Evolutionary conservation across 1,140 invertebrate species (phyloP).

Genomic region (Drosophila subpulchrella): DNA sequence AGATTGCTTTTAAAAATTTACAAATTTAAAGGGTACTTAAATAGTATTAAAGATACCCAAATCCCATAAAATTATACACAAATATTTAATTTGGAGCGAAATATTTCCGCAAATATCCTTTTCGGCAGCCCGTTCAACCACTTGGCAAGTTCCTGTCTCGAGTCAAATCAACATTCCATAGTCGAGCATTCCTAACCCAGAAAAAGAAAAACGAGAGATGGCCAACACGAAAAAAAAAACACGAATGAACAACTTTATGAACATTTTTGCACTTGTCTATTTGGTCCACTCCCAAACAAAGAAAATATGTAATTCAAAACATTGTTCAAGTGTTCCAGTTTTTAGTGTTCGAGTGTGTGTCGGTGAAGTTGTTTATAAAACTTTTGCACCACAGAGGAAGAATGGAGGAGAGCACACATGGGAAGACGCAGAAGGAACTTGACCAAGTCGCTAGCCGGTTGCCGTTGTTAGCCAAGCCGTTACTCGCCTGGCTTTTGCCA

Average conservation of each 20-base stretch:
- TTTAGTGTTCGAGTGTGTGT: slow-evolving; percentile 40
- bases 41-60: too few species aligned
- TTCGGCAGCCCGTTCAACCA: slow-evolving; percentile 8
- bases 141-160: slow-evolving; percentile 13
- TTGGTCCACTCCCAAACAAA: slow-evolving; percentile 51
- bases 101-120: slow-evolving; percentile 20
- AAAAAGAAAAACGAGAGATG: slow-evolving; percentile 11
- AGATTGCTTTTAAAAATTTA: slow-evolving; percentile 3
- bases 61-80: too few species aligned
- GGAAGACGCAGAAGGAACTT: slow-evolving; percentile 58
- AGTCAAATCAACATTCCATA: slow-evolving; percentile 39
- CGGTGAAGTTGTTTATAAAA: slow-evolving; percentile 75
- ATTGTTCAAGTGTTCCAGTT: slow-evolving; percentile 76
- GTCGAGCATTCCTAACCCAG: slow-evolving; percentile 25
- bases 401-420: slow-evolving; percentile 32
- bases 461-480: slow-evolving; percentile 77
- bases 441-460: slow-evolving; percentile 66
- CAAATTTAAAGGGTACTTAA: too few species aligned
- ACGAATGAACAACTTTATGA: slow-evolving; percentile 56
- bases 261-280: slow-evolving; percentile 70
- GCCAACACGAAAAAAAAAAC: neutral
- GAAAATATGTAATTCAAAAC: slow-evolving; percentile 77
- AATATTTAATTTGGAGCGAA: slow-evolving; percentile 11
- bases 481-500: slow-evolving; percentile 33
- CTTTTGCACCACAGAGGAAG: slow-evolving; percentile 60